These are phyloP conservation scores for Lutjanus argentimaculatus DNA, from an alignment of 2,797 vertebrate species.

Conservation along the genomic window DNA sequence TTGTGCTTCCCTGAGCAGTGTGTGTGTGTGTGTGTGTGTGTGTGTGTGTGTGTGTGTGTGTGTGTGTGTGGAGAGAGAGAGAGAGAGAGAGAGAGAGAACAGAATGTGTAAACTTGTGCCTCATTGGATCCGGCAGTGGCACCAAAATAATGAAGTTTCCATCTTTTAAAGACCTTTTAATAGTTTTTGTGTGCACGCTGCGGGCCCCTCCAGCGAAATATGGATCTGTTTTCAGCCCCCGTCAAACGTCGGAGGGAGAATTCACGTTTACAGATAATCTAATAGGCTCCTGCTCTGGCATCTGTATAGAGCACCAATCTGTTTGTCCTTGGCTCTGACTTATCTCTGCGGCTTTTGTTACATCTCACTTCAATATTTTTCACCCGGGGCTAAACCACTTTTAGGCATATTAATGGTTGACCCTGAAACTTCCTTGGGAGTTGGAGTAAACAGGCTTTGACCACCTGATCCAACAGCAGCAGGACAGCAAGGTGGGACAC, in stretches of 20 bases:
- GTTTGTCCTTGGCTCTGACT: slow-evolving; percentile 79
- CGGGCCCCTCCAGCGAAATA: slow-evolving; percentile 59
- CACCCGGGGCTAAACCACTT: slow-evolving; percentile 70
- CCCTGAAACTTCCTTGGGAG: slow-evolving; percentile 73
- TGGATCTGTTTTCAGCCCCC: slow-evolving; percentile 60
- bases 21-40: slow-evolving; percentile 20
- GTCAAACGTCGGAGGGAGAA: slow-evolving; percentile 56
- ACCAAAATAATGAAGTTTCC: slow-evolving; percentile 52
- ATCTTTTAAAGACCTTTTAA: slow-evolving; percentile 48
- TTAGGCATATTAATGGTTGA: slow-evolving; percentile 78
- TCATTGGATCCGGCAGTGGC: slow-evolving; percentile 31
- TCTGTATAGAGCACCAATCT: slow-evolving; percentile 66
- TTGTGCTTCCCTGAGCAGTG: background rate
- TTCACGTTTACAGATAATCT: slow-evolving; percentile 78
- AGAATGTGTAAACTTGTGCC: background rate
- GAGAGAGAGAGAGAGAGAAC: background rate
- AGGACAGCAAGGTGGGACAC: slow-evolving; percentile 11
- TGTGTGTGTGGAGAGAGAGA: background rate
- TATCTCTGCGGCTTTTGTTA: slow-evolving; percentile 73
- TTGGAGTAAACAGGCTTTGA: slow-evolving; percentile 64
- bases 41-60: slow-evolving; percentile 4
- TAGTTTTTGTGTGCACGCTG: slow-evolving; percentile 35
- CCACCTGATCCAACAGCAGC: slow-evolving; percentile 28
- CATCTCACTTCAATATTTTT: slow-evolving; percentile 76
- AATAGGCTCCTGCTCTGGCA: slow-evolving; percentile 68